phyloP scores from a whole-genome alignment of 2,113 vertebrate species.

The Raphicerus campestris region DNA sequence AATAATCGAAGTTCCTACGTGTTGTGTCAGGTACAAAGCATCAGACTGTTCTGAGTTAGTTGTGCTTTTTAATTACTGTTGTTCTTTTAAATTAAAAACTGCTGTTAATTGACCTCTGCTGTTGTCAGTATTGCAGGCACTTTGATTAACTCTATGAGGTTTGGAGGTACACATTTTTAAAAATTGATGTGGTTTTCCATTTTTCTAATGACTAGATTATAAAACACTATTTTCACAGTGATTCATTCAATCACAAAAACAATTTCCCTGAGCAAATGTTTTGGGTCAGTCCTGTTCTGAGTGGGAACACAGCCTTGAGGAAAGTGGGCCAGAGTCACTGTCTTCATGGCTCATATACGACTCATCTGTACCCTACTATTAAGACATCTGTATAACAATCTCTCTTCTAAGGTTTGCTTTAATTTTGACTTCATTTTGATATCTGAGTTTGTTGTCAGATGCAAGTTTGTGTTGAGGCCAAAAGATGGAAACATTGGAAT shows the following conservation, averaged over 20 bases:
- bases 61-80: not conserved
- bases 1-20: not conserved
- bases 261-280: not conserved
- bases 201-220: not conserved
- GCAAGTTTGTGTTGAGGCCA: not conserved
- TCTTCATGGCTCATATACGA: fast-evolving
- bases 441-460: not conserved
- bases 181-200: not conserved
- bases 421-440: not conserved
- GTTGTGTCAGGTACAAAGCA: not conserved
- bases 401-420: not conserved
- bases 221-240: not conserved
- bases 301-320: fast-evolving
- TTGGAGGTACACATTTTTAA: not conserved
- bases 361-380: not conserved
- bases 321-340: not conserved
- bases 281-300: not conserved
- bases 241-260: not conserved
- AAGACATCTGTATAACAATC: not conserved
- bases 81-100: not conserved
- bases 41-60: not conserved
- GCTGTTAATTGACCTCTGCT: not conserved
- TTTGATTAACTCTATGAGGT: not conserved
- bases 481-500: not conserved
- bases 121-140: not conserved